Conservation (phyloP, 1,140 invertebrate genomes). For the Heliothis subflexa region DNA sequence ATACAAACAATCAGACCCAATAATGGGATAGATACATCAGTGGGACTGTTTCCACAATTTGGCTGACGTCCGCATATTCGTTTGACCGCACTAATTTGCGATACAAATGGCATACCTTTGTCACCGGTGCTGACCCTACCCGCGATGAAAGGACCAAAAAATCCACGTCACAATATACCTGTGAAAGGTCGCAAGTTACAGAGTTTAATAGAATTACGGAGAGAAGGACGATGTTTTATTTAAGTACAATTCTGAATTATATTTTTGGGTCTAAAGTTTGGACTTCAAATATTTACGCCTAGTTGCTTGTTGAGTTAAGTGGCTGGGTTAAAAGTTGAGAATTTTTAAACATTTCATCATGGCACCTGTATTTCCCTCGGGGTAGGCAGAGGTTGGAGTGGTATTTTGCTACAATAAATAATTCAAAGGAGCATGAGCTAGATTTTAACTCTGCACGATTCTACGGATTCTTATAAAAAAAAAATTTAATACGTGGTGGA, state of each 20-base stretch:
- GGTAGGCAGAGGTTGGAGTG: no score
- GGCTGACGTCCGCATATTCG: constrained; percentile 33
- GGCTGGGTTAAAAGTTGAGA: not conserved
- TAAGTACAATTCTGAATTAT: constrained; percentile 20
- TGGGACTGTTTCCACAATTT: not conserved
- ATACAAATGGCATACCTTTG: constrained; percentile 55
- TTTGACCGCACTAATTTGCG: constrained; percentile 52
- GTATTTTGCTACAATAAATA: not conserved
- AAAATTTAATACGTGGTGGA: no score
- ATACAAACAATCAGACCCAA: not conserved
- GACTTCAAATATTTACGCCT: constrained; percentile 12
- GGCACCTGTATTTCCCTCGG: not conserved
- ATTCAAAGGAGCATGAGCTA: not conserved
- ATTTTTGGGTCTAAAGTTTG: not conserved
- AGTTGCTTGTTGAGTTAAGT: not conserved
- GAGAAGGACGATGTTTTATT: constrained; percentile 37
- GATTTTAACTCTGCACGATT: no score
- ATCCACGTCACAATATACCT: constrained; percentile 32
- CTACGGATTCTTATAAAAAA: no score
- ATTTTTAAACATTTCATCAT: not conserved
- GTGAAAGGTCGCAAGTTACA: constrained; percentile 34
- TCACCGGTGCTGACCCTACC: constrained; percentile 33
- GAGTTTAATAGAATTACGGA: constrained; percentile 39
- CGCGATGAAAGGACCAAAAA: constrained; percentile 39
- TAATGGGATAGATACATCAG: not conserved